phyloP scores from a whole-genome alignment of 1,140 invertebrate genomes.

The Aphelenchoides besseyi region DNA sequence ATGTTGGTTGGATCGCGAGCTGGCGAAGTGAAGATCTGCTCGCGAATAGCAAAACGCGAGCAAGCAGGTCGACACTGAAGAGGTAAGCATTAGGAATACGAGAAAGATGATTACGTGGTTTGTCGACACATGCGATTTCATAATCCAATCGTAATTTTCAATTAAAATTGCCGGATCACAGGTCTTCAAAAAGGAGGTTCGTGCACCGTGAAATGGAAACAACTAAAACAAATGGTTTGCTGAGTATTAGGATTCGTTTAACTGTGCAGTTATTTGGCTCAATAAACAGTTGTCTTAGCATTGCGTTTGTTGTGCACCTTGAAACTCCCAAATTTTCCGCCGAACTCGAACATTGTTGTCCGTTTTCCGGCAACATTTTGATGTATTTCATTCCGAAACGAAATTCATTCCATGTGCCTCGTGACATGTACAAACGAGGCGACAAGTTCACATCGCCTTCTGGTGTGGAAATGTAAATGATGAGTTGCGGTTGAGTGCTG shows the following conservation, averaged over 20 bases:
- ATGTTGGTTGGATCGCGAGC: neutral
- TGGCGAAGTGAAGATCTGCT: neutral
- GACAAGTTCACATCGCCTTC: slow-evolving; percentile 26
- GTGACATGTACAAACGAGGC: slow-evolving; percentile 23
- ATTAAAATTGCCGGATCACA: slow-evolving; percentile 27
- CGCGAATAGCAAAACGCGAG: neutral
- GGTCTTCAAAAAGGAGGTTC: neutral
- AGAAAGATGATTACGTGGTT: slow-evolving; percentile 9
- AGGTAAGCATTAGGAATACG: neutral
- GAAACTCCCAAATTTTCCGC: slow-evolving; percentile 17
- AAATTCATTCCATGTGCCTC: slow-evolving; percentile 15
- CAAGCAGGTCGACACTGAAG: neutral
- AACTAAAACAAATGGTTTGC: too few species aligned
- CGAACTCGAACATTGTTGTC: slow-evolving; percentile 19
- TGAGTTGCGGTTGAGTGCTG: slow-evolving; percentile 29
- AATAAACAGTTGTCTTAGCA: neutral
- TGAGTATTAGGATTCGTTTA: too few species aligned
- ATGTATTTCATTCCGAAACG: slow-evolving; percentile 13
- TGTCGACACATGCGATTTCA: slow-evolving; percentile 17
- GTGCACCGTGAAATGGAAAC: slow-evolving; percentile 2
- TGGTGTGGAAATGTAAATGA: slow-evolving; percentile 28
- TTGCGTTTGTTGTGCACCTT: slow-evolving; percentile 4
- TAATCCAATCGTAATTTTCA: slow-evolving; percentile 26
- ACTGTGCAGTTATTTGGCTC: slow-evolving; percentile 29
- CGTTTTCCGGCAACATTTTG: slow-evolving; percentile 15